Base-by-base conservation (phyloP, 2,888 invertebrate species). In the Drosophila robusta region DNA sequence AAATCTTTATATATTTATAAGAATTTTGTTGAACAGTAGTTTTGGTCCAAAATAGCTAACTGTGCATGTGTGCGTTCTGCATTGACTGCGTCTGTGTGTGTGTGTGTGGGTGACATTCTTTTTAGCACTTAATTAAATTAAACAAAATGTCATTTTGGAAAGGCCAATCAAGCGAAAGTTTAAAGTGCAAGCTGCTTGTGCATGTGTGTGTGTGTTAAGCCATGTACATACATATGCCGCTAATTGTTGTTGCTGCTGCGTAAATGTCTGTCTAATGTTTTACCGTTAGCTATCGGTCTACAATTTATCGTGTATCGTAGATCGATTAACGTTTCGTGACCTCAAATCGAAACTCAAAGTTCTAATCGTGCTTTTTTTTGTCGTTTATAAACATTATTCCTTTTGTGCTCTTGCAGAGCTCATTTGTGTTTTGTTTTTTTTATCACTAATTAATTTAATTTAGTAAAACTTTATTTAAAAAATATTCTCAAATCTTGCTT, bases 81-180 rank as follows among this genome's bases (percentile, higher is more conserved):
- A 66, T n/a, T 54, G 44, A 36, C 32, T 62, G 58, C 42, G 29
- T 56, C 42, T 38, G 49, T 60, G 26, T 29, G 42, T 39, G 57
- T 47, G 38, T 55, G 55, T 26, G 71, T 76, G 71, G 60, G 63
- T 75, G 75, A 60, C 41, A 55, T 66, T 74, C 75, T 74, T 64
- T 44, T 66, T 58, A 51, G 60, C 70, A 67, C 64, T 72, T 75
- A 75, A 75, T 75, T 75, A 51, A 75, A 75, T 75, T 75, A 75
- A 75, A 72, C 41, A 54, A 68, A 71, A 63, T 61, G 71, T 22
- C 61, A 75, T 61, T 75, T 44, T 63, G 36, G 56, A 63, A 44
- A 52, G 22, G 44, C 42, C 56, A 75, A 70, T 70, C 60, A 49
- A 60, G 60, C 47, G 7, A 57, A 46, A 68, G 57, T 68, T 64